Conservation (phyloP, 1,140 invertebrate genomes). For the Pseudomyrmex dendroicus region DNA sequence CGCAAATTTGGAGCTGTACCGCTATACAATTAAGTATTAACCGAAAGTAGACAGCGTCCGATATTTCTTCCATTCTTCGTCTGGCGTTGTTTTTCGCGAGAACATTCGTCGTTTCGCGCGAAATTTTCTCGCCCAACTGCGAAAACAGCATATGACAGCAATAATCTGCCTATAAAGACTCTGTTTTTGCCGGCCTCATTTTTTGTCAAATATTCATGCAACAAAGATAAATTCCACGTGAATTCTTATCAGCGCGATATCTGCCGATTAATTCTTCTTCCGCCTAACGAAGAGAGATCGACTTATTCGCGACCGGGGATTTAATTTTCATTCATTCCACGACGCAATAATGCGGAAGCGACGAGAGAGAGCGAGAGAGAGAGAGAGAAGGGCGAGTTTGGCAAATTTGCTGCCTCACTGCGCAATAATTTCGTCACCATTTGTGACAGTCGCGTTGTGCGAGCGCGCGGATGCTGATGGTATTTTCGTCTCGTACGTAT, state of each 20-base stretch:
- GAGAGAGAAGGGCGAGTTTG: neutral
- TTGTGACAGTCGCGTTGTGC: constrained; percentile 25
- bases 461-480: constrained; percentile 35
- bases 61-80: neutral
- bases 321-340: constrained; percentile 23
- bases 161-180: neutral
- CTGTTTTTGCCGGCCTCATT: no score
- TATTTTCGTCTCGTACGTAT: constrained; percentile 55
- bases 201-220: neutral
- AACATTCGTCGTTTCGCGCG: no score
- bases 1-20: constrained; percentile 23
- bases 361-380: no score
- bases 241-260: neutral
- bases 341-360: constrained; percentile 16
- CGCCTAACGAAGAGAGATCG: neutral
- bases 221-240: neutral
- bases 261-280: constrained; percentile 9
- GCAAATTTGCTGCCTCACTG: constrained; percentile 25
- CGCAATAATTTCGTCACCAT: constrained; percentile 62
- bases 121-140: no score
- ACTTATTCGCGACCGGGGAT: neutral
- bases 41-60: neutral
- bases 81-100: no score
- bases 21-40: constrained; percentile 25
- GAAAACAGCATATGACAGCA: no score